phyloP scores from a whole-genome alignment of 1,140 invertebrate species.

The Macrobrachium rosenbergii region DNA sequence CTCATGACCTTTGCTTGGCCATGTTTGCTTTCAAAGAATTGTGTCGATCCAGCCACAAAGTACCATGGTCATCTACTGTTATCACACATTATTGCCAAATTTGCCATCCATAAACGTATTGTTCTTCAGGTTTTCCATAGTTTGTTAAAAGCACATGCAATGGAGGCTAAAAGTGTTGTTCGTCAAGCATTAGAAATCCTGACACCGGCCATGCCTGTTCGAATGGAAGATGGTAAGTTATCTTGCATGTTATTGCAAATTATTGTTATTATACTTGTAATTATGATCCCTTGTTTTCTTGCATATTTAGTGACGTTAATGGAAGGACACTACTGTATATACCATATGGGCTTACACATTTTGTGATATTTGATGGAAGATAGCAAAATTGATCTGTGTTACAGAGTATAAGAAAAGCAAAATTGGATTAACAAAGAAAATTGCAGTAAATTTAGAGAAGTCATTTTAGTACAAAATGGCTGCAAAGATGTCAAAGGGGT shows the following conservation, averaged over 20 bases:
- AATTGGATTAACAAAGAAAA: no score
- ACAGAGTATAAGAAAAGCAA: no score
- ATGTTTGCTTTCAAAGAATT: constrained; percentile 92
- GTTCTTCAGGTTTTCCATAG: constrained; percentile 98
- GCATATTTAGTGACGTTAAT: no score
- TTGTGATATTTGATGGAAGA: no score
- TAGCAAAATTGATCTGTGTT: no score
- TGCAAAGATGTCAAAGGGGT: no score
- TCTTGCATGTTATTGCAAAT: background rate
- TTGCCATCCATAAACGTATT: constrained; percentile 97
- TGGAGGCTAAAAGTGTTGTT: constrained; percentile 92
- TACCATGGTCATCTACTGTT: constrained; percentile 98
- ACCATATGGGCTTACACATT: no score
- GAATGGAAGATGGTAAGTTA: constrained; percentile 88
- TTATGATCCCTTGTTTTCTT: no score
- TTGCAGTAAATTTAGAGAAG: no score
- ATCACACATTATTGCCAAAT: constrained; percentile 97
- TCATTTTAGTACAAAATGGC: no score
- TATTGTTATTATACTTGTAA: background rate
- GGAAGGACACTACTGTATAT: no score
- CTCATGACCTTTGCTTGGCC: constrained; percentile 99
- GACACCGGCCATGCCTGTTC: constrained; percentile 94
- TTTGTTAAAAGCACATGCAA: constrained; percentile 92
- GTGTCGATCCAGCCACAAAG: constrained; percentile 94
- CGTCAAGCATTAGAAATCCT: constrained; percentile 95